Evolutionary conservation across 2,797 vertebrate species (phyloP).

Genomic region (Aplochiton taeniatus): DNA sequence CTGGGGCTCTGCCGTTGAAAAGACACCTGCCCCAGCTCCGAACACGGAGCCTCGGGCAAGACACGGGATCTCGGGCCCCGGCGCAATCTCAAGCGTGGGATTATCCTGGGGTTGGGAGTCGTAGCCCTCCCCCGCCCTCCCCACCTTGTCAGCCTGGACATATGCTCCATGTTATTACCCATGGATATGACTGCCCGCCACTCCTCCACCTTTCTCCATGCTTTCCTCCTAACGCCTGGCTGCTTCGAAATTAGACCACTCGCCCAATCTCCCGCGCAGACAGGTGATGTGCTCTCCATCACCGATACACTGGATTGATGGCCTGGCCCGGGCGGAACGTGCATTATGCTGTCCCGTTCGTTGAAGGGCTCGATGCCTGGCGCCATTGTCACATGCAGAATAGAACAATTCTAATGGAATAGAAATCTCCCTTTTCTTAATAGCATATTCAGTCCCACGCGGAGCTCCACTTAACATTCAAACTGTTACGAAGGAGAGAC

Average conservation of each 20-base stretch:
- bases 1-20: neutral
- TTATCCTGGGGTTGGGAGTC: neutral
- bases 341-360: conserved; percentile 10
- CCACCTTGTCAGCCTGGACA: conserved; percentile 14
- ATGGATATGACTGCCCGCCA: neutral
- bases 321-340: neutral
- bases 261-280: conserved; percentile 4
- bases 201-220: neutral
- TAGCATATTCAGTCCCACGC: neutral
- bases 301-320: conserved; percentile 1
- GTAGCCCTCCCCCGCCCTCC: no score
- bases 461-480: neutral
- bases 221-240: conserved; percentile 6
- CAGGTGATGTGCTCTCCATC: conserved; percentile 3
- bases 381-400: neutral
- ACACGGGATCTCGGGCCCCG: neutral
- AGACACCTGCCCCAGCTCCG: neutral
- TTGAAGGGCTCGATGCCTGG: neutral
- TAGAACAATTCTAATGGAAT: conserved; percentile 6
- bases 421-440: neutral
- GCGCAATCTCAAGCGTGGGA: conserved; percentile 15
- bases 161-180: conserved; percentile 8
- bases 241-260: conserved; percentile 9
- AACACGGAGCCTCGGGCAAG: neutral
- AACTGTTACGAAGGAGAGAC: neutral